These are phyloP conservation scores for Drosophila mimetica DNA, from an alignment of 2,888 invertebrate species.

Conservation along the genomic window DNA sequence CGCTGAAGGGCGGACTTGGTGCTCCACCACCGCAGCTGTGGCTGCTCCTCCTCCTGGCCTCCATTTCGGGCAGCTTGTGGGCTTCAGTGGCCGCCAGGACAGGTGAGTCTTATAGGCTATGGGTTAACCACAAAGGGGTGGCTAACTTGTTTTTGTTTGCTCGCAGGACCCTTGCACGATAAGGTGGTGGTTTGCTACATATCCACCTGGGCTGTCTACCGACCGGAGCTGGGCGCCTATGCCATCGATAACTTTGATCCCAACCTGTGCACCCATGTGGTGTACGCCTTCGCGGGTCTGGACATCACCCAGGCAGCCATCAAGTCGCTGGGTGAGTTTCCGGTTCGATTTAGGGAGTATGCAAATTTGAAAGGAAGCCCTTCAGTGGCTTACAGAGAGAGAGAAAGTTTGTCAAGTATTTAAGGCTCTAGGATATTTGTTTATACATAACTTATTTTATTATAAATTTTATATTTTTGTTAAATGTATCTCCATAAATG, in stretches of 20 bases:
- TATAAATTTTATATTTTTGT: too few species aligned
- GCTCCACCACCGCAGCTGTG: slow-evolving; percentile 33
- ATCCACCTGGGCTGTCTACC: slow-evolving; percentile 92
- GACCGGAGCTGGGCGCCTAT: slow-evolving; percentile 88
- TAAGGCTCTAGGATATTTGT: too few species aligned
- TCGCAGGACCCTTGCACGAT: slow-evolving; percentile 88
- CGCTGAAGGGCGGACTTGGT: neutral
- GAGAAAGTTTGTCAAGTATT: too few species aligned
- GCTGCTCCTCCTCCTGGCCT: slow-evolving; percentile 48
- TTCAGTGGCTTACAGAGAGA: neutral
- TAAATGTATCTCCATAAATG: too few species aligned
- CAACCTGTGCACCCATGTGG: slow-evolving; percentile 90
- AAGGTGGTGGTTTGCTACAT: slow-evolving; percentile 93
- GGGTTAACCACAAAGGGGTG: slow-evolving; percentile 49
- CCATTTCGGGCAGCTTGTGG: slow-evolving; percentile 60
- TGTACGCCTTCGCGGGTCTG: slow-evolving; percentile 93
- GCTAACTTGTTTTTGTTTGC: slow-evolving; percentile 14
- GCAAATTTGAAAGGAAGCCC: slow-evolving; percentile 40
- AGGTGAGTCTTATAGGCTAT: slow-evolving; percentile 59
- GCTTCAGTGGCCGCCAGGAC: slow-evolving; percentile 76
- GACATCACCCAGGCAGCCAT: slow-evolving; percentile 88
- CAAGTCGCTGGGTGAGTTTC: slow-evolving; percentile 87
- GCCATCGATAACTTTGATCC: slow-evolving; percentile 89
- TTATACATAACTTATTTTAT: too few species aligned
- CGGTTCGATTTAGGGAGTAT: slow-evolving; percentile 25